Base-by-base conservation (phyloP, 2,113 vertebrate species). In the Montifringilla adamsi region DNA sequence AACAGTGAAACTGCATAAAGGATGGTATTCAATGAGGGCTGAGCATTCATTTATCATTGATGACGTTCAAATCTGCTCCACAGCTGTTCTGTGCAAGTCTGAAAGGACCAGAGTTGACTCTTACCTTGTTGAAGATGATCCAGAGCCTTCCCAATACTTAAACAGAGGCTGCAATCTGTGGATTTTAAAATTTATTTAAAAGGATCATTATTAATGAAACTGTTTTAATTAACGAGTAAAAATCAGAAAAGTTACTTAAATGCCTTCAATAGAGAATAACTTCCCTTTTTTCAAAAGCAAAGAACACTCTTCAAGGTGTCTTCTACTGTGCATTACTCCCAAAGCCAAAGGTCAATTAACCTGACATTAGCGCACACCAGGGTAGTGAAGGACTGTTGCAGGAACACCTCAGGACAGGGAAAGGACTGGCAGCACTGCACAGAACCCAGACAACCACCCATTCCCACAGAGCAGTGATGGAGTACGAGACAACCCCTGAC, bases 81-180 rank as follows among this genome's bases (percentile, higher is more conserved):
- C 55, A 94, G 67, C 50, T 85, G 69, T 44, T 87, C 53, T 53
- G 30, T 33, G 23, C 28, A 49, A 47, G 77, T 52, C 39, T 59
- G 22, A 58, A 89, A 72, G 67, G 28, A 52, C 15, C 14, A 3
- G 20, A 72, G 55, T 24, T 31, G 24, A 62, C 60, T 92, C 95
- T 84, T 96, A 97, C 97, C 95, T 96, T 76, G 47, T 2, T 66
- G 74, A 86, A 73, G 84, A 91, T 70, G 82, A 73, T 88, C 70
- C 94, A 69, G 76, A 92, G n/a, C 33, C 80, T 89, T 93, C 77
- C 28, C 19, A 1, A 46, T 21, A 83, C 30, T 89, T 47, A 95
- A 64, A 86, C 1, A 68, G 69, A 94, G 43, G 62, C 31, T 80
- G 85, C 66, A 81, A 93, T 43, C 96, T 97, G 96, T 74, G 59